A percentile compares a stretch with the other conserved stretches of the same genome.
Conservation (phyloP, 53 echinoderm and acorn worm genomes). For the Stichopus horrens region DNA sequence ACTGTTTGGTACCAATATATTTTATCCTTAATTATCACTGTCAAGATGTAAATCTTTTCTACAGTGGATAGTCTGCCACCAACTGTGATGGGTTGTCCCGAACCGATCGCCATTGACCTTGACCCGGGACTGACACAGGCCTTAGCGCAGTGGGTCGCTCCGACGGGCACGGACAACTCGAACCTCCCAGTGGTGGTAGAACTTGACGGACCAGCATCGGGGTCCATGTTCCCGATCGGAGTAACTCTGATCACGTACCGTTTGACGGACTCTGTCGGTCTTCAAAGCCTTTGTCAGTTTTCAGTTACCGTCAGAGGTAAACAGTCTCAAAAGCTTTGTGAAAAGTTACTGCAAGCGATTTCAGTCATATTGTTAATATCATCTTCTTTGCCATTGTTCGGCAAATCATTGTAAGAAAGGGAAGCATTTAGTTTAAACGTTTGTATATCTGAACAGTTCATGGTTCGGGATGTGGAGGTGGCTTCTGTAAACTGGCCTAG, state of each 20-base stretch:
- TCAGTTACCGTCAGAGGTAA: constrained; percentile 15
- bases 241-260: constrained; percentile 15
- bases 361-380: too few species aligned
- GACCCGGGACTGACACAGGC: constrained; percentile 16
- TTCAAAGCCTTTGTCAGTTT: background rate
- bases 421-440: background rate
- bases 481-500: too few species aligned
- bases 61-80: constrained; percentile 12
- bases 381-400: too few species aligned
- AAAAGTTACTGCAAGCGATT: too few species aligned
- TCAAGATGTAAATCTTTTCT: background rate
- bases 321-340: too few species aligned
- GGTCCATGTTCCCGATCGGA: constrained; percentile 19
- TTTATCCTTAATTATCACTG: too few species aligned
- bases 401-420: too few species aligned
- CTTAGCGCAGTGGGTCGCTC: constrained; percentile 25
- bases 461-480: too few species aligned
- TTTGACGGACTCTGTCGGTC: constrained; percentile 7
- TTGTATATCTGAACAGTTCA: background rate
- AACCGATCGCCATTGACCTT: background rate
- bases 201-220: constrained; percentile 1
- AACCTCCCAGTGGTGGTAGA: constrained; percentile 15
- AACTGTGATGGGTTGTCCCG: background rate
- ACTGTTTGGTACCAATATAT: too few species aligned
- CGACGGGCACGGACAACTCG: constrained; percentile 35